Conservation (phyloP, 2,113 vertebrate genomes). For the Rhinopithecus roxellana region DNA sequence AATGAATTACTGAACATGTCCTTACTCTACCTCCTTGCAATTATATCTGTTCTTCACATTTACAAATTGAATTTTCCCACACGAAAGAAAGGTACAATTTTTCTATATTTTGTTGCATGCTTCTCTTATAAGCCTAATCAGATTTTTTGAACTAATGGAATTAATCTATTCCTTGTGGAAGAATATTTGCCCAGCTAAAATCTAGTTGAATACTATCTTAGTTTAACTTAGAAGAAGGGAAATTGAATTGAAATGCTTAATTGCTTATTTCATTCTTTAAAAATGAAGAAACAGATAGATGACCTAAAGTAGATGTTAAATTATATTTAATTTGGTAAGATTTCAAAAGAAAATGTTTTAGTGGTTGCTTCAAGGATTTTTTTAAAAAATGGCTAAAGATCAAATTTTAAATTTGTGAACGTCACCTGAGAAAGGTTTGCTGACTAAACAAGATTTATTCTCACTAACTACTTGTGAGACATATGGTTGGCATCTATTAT, state of each 20-base stretch:
- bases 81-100: background rate
- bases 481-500: background rate
- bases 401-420: slow-evolving; percentile 3
- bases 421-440: background rate
- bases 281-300: background rate
- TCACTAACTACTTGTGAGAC: background rate
- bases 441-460: slow-evolving; percentile 21
- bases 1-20: background rate
- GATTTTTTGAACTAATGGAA: background rate
- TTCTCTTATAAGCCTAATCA: background rate
- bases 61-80: background rate
- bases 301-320: slow-evolving; percentile 23
- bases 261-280: background rate
- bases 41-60: background rate
- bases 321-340: background rate
- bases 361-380: background rate
- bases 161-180: background rate
- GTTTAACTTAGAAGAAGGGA: background rate
- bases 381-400: background rate
- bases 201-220: background rate
- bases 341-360: background rate
- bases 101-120: background rate
- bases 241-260: background rate
- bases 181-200: background rate
- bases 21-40: background rate